A percentile compares a stretch with the other conserved stretches of the same genome.
Evolutionary conservation across 1,140 invertebrate species (phyloP).

Genomic region (Diorhabda carinulata): DNA sequence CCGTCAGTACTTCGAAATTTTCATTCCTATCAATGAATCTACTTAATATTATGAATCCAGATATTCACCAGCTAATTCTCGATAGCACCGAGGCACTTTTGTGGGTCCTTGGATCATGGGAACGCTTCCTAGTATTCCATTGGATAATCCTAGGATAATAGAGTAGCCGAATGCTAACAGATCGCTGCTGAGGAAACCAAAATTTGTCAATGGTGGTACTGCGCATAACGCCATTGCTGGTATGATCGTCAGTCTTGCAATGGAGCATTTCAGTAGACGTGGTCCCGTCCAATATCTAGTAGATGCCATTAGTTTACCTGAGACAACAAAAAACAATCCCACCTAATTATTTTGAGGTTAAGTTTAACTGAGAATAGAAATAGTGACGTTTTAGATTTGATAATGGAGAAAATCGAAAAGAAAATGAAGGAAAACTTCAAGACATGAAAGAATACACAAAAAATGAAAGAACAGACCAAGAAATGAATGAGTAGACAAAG

Average conservation of each 20-base stretch:
- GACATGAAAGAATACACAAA: too few species aligned
- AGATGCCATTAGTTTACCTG: conserved; percentile 13
- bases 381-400: too few species aligned
- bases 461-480: too few species aligned
- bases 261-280: conserved; percentile 58
- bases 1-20: background rate
- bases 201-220: conserved; percentile 62
- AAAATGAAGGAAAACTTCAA: background rate
- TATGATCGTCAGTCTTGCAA: conserved; percentile 65
- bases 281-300: conserved; percentile 66
- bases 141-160: conserved; percentile 73
- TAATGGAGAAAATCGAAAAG: background rate
- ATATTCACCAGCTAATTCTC: conserved; percentile 65
- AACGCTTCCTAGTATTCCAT: conserved; percentile 82
- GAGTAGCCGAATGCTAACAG: conserved; percentile 67
- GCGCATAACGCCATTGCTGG: conserved; percentile 78
- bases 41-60: background rate
- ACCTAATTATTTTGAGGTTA: too few species aligned
- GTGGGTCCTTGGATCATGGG: conserved; percentile 87
- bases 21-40: background rate
- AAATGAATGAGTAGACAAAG: too few species aligned
- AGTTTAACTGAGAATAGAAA: too few species aligned
- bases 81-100: conserved; percentile 71
- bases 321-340: background rate
- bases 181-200: conserved; percentile 59